These are phyloP conservation scores for Balaenoptera acutorostrata DNA, from an alignment of 2,113 vertebrate genomes.

Conservation along the genomic window DNA sequence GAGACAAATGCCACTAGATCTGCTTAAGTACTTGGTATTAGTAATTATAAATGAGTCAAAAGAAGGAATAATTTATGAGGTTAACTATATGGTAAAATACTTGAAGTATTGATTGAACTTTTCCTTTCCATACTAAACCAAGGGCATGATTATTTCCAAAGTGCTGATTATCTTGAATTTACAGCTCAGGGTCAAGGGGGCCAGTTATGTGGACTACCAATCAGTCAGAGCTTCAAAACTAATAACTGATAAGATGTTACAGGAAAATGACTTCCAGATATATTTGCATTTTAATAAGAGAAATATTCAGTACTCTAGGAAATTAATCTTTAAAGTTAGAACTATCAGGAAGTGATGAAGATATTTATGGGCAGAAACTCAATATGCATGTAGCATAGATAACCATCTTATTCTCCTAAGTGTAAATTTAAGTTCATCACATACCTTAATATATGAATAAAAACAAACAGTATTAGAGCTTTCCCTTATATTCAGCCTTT, in stretches of 20 bases:
- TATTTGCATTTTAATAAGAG: conserved; percentile 50
- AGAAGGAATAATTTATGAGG: background rate
- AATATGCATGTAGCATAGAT: background rate
- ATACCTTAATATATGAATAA: background rate
- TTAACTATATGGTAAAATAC: background rate
- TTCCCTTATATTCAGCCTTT: background rate
- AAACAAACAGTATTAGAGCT: background rate
- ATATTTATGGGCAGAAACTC: background rate
- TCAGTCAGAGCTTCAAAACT: conserved; percentile 13
- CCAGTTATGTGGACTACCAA: background rate
- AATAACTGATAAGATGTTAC: background rate
- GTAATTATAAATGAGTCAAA: background rate
- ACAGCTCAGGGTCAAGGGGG: background rate
- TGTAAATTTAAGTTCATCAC: background rate
- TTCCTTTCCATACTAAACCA: background rate
- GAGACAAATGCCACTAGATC: background rate
- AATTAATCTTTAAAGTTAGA: conserved; percentile 4
- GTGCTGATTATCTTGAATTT: conserved; percentile 31
- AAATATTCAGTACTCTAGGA: background rate
- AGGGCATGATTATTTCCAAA: conserved; percentile 9
- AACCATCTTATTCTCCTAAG: background rate
- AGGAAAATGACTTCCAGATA: conserved; percentile 19
- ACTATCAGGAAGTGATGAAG: background rate
- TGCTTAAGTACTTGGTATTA: background rate
- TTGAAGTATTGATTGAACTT: background rate